phyloP scores from a whole-genome alignment of 2,888 invertebrate species.

The Pachycephus smyrnensis region DNA sequence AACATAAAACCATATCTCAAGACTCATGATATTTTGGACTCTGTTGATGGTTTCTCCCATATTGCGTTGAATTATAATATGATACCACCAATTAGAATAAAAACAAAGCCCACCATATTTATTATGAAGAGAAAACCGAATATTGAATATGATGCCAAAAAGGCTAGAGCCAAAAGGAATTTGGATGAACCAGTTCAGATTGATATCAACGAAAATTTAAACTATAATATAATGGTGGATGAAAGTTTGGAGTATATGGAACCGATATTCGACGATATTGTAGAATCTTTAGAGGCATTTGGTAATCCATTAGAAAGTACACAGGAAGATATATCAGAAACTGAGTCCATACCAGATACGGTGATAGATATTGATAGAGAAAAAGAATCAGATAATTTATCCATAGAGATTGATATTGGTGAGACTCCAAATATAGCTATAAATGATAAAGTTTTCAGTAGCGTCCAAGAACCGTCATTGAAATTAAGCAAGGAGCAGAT shows the following conservation, averaged over 20 bases:
- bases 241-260: constrained; percentile 27
- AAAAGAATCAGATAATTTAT: constrained; percentile 24
- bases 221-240: constrained; percentile 19
- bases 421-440: neutral
- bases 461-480: neutral
- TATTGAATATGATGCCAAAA: constrained; percentile 65
- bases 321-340: constrained; percentile 7
- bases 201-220: constrained; percentile 25
- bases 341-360: neutral
- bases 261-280: constrained; percentile 42
- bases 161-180: constrained; percentile 20
- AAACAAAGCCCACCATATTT: constrained; percentile 85
- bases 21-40: constrained; percentile 81
- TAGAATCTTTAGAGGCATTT: constrained; percentile 46
- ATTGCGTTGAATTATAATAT: constrained; percentile 83
- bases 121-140: constrained; percentile 79
- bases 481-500: constrained; percentile 1
- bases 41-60: constrained; percentile 85
- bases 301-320: constrained; percentile 32
- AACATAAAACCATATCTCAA: constrained; percentile 78
- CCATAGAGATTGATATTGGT: constrained; percentile 34
- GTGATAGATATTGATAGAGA: constrained; percentile 9
- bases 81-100: constrained; percentile 82
- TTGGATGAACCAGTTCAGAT: neutral
- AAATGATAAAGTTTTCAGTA: neutral